Evolutionary conservation across 2,113 vertebrate species (phyloP).

Genomic region (Bujurquina vittata): DNA sequence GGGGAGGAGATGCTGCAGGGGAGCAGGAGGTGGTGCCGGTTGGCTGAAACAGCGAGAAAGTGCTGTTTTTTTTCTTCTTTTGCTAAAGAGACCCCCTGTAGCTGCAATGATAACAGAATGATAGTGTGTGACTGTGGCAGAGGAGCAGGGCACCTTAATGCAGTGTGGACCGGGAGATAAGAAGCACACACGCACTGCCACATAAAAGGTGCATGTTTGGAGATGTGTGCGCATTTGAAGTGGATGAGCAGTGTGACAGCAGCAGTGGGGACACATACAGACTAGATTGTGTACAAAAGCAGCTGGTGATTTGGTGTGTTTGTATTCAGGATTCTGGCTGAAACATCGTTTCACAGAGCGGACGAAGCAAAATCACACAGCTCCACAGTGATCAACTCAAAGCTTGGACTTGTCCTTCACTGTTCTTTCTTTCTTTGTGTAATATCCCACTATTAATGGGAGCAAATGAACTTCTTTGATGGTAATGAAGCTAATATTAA

Average conservation of each 20-base stretch:
- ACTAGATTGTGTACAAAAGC: conserved; percentile 20
- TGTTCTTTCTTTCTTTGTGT: not conserved
- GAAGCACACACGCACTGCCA: conserved; percentile 31
- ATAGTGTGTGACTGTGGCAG: conserved; percentile 53
- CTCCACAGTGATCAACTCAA: not conserved
- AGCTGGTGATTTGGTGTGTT: not conserved
- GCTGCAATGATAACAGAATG: conserved; percentile 67
- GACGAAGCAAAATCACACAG: conserved; percentile 2
- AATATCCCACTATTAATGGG: not conserved
- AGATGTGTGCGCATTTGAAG: conserved; percentile 38
- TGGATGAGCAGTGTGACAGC: conserved; percentile 19
- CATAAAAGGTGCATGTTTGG: conserved; percentile 43
- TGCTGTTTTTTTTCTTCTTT: not conserved
- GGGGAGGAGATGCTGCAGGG: conserved; percentile 46
- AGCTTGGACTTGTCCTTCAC: not conserved
- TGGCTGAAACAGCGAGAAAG: conserved; percentile 51
- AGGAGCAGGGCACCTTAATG: conserved; percentile 50
- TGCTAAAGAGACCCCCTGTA: conserved; percentile 62
- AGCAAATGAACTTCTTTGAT: not conserved
- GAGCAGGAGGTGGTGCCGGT: conserved; percentile 31
- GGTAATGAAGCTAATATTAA: conserved; percentile 1
- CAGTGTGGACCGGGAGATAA: conserved; percentile 63
- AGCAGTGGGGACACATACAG: conserved; percentile 24
- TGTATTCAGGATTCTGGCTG: conserved; percentile 4
- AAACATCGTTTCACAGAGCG: not conserved